These are phyloP conservation scores for Pecten maximus DNA, from an alignment of 2,888 invertebrate genomes.

Conservation along the genomic window DNA sequence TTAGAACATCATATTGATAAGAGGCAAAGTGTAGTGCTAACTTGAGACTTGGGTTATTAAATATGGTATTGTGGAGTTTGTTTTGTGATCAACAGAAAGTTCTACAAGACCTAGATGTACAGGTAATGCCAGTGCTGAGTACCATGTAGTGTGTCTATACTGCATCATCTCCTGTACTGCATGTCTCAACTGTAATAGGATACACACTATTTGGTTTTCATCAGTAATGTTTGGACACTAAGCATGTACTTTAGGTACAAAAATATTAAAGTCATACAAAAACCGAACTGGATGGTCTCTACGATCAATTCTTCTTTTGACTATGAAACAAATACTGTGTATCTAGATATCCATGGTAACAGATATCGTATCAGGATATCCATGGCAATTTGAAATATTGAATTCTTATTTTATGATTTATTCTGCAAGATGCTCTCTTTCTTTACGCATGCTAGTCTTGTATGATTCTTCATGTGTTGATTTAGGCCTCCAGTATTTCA, in stretches of 20 bases:
- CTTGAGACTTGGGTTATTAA: too few relatives aligned
- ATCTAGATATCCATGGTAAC: too few relatives aligned
- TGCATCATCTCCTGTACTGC: background rate
- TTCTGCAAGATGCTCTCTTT: background rate
- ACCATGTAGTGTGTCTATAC: background rate
- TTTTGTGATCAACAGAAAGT: conserved; percentile 4
- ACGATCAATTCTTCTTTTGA: background rate
- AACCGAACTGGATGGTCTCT: background rate
- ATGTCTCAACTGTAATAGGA: background rate
- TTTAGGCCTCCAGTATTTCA: background rate
- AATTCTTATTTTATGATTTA: background rate
- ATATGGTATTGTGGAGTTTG: background rate
- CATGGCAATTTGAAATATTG: background rate
- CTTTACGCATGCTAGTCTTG: background rate
- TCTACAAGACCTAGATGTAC: background rate
- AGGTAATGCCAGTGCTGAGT: background rate
- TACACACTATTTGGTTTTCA: background rate
- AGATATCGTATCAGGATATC: background rate
- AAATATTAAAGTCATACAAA: too few relatives aligned
- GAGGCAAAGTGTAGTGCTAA: too few relatives aligned
- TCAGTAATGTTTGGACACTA: background rate
- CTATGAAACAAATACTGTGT: background rate
- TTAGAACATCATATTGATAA: too few relatives aligned
- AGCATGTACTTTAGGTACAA: too few relatives aligned
- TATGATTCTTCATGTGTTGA: background rate